Evolutionary conservation across 2,797 vertebrate species (phyloP), one percentile per base, ranked within the genome.

Genomic region (Lateolabrax maculatus): DNA sequence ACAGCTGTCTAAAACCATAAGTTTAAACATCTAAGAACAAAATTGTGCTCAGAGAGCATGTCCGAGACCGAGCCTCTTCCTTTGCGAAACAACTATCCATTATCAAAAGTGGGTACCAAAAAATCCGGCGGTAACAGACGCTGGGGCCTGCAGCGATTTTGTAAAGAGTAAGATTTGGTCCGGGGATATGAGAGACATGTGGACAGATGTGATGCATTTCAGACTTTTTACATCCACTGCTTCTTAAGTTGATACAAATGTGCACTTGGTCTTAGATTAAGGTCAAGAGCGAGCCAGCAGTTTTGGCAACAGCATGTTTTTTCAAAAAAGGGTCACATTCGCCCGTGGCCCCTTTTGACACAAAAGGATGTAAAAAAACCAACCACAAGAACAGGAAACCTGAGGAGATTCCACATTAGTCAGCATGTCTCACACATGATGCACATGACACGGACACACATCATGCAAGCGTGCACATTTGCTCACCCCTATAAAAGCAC

Each of bases 381-480:
- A 1, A 56, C n/a, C 55, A 69, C 64, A 55, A 84, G 84, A 75
- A 90, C 86, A 92, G 94, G 94, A 95, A 94, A 89, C 39, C 7
- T 82, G 31, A 51, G n/a, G 75, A 58, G 79, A 71, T 95, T 95
- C 89, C 92, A 75, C 83, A 6, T 70, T 62, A 88, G 88, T 95
- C 95, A 95, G 94, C 94, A 93, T 39, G 74, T 79, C 75, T 82
- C 34, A 2, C 41, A 39, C 43, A 36, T 3, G 4, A 25, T 21
- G 52, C 74, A 80, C 72, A 36, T 74, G 73, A 84, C 58, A 34
- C 0, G 1, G 27, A 67, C 12, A n/a, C 61, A 31, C 29, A 62
- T 55, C 16, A 6, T 69, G 84, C 78, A 80, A 60, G 49, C 4
- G 25, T 53, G 57, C 79, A 82, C 68, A 46, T 78, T 76, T 51